These are phyloP conservation scores for Sphaeridia pumilis DNA, from an alignment of 2,888 invertebrate genomes.

Conservation along the genomic window DNA sequence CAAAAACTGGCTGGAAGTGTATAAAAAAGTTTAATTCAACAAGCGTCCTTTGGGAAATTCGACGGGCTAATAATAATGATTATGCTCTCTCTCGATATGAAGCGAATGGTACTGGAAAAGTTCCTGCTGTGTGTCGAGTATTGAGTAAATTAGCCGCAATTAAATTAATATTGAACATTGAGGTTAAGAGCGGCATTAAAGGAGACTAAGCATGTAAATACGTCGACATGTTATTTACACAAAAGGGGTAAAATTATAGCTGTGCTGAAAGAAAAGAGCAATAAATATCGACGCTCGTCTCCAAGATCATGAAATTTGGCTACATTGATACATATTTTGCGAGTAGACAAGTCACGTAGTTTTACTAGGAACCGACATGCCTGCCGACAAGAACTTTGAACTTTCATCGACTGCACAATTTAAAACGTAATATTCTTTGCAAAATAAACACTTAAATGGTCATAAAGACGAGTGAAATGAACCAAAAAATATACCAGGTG, in stretches of 20 bases:
- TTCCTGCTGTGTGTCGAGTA: no score
- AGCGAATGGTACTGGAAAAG: no score
- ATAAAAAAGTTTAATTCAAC: no score
- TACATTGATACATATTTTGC: no score
- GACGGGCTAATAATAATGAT: no score
- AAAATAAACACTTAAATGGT: neutral
- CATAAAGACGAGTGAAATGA: neutral
- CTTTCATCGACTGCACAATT: slow-evolving; percentile 1
- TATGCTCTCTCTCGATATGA: no score
- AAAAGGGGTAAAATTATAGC: neutral
- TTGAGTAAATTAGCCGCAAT: no score
- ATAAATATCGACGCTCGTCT: neutral
- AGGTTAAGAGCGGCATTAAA: slow-evolving; percentile 2
- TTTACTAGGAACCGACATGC: no score
- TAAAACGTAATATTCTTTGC: neutral
- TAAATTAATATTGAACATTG: no score
- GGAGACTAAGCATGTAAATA: neutral
- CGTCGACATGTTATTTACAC: neutral
- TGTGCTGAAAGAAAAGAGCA: neutral
- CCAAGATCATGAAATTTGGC: slow-evolving; percentile 1
- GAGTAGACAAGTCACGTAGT: no score
- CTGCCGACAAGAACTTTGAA: slow-evolving; percentile 1
- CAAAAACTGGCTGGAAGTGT: no score
- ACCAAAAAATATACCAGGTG: neutral
- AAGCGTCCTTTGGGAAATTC: no score